Percentiles rank a stretch among this genome's conserved stretches.
phyloP scores from a whole-genome alignment of 2,797 vertebrate species.

The Aldrovandia affinis region DNA sequence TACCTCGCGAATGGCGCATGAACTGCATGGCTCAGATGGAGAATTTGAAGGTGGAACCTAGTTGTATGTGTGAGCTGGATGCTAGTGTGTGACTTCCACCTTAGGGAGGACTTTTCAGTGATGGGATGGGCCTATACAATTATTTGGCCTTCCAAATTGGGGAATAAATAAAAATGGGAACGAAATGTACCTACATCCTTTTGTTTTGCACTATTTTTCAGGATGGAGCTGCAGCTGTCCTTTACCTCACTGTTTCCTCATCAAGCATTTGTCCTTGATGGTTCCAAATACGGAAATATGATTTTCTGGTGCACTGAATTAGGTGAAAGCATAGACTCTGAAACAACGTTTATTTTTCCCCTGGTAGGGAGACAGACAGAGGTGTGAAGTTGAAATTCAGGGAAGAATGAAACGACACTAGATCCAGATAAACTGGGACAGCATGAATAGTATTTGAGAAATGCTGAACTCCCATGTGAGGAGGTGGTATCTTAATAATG shows the following conservation, averaged over 20 bases:
- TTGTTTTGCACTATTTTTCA: too few relatives aligned
- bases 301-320: conserved; percentile 64
- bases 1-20: too few relatives aligned
- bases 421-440: conserved; percentile 19
- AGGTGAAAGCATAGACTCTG: conserved; percentile 68
- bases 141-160: too few relatives aligned
- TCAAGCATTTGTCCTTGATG: conserved; percentile 64
- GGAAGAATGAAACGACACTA: neutral
- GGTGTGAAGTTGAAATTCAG: neutral
- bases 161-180: too few relatives aligned
- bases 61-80: too few relatives aligned
- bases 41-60: too few relatives aligned
- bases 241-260: conserved; percentile 64
- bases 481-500: neutral
- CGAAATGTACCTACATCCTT: too few relatives aligned
- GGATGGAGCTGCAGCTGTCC: too few relatives aligned
- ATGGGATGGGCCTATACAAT: too few relatives aligned
- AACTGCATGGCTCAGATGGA: too few relatives aligned
- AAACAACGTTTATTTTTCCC: conserved; percentile 63
- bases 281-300: conserved; percentile 70
- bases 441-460: conserved; percentile 4
- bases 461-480: neutral
- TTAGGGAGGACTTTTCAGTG: too few relatives aligned
- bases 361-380: conserved; percentile 33
- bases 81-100: too few relatives aligned